Percentiles rank a stretch among this genome's conserved stretches.
phyloP scores from a whole-genome alignment of 2,113 vertebrate genomes.

The Bungarus multicinctus region DNA sequence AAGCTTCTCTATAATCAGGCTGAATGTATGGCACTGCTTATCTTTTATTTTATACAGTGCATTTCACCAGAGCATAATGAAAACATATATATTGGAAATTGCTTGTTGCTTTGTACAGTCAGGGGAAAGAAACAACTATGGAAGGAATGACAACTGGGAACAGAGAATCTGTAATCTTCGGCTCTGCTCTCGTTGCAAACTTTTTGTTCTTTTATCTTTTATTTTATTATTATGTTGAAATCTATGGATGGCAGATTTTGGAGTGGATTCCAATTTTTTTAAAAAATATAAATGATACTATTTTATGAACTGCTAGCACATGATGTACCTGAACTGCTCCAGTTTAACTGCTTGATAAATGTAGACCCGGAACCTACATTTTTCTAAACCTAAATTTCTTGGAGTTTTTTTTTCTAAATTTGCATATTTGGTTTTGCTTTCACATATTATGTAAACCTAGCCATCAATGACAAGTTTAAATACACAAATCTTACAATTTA shows the following conservation, averaged over 20 bases:
- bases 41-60: slow-evolving; percentile 35
- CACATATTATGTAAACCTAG: not conserved
- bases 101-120: not conserved
- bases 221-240: not conserved
- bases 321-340: not conserved
- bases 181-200: not conserved
- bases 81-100: slow-evolving; percentile 52
- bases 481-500: not conserved
- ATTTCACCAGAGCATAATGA: slow-evolving; percentile 55
- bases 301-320: not conserved
- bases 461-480: not conserved
- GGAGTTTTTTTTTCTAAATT: not conserved
- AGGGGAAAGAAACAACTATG: slow-evolving; percentile 22
- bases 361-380: not conserved
- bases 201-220: not conserved
- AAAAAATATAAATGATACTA: not conserved
- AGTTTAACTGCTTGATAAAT: not conserved
- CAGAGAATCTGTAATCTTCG: slow-evolving; percentile 18
- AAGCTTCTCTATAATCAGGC: slow-evolving; percentile 40
- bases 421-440: not conserved
- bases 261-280: not conserved
- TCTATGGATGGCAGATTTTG: not conserved
- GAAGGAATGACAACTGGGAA: slow-evolving; percentile 30
- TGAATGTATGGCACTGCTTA: slow-evolving; percentile 28
- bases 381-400: not conserved